Base-by-base conservation (phyloP, 2,797 vertebrate genomes). In the Alca torda region DNA sequence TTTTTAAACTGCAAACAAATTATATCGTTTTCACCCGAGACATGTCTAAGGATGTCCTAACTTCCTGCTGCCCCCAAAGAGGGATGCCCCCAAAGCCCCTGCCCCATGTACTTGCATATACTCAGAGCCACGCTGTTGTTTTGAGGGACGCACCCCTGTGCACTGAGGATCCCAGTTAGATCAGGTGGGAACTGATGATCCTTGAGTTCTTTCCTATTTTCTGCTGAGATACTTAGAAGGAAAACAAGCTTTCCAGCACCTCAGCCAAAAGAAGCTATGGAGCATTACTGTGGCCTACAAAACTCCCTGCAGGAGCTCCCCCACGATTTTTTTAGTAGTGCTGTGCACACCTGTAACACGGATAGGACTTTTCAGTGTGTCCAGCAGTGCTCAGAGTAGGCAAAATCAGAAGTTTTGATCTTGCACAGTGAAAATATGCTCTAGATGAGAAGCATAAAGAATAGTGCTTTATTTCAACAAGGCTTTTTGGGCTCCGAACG, bases 321-420 rank as follows among this genome's bases (percentile, higher is more conserved):
- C 11, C 10, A 0, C 1, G 18, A 4, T 4, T 23, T 45, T 76
- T 35, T 60, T 4, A 6, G 17, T 50, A 13, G 33, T 28, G 7
- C 33, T 70, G 45, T 18, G 24, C 25, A 18, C 31, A 16, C 16
- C 24, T 35, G 7, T 54, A 33, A 65, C 0, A 1, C 2, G 15
- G 37, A 6, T 15, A 21, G 33, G 76, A 25, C 35, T 43, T 35
- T 21, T 43, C 30, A 37, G 60, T 4, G 16, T 17, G 17, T 25
- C 41, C n/a, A 41, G 59, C 31, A 17, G 25, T 28, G 45, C 46
- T 45, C 46, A 13, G 59, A 6, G 20, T 4, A 41, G 65, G 50
- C 45, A 35, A 50, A 18, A 31, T 28, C 20, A 46, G 51, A 30
- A 39, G 82, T 14, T 57, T 67, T 37, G 13, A 48, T 37, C 19